Base-by-base conservation (phyloP, 2,113 vertebrate species). In the Pedetes capensis region DNA sequence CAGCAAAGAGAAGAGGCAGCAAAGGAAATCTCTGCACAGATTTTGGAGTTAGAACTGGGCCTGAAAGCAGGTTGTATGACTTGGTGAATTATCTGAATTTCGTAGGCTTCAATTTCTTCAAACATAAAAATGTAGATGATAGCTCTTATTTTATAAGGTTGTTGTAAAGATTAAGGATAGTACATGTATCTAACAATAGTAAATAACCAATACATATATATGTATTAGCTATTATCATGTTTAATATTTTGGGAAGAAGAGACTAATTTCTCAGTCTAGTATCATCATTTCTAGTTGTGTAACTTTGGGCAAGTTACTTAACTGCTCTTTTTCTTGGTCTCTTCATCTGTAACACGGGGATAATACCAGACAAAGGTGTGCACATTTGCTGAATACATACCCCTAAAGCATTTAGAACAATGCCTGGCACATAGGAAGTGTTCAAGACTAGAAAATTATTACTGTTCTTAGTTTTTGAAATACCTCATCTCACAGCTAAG, bases 211-310 rank as follows among this genome's bases (percentile, higher is more conserved):
- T 72, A 80, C 59, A 59, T 18, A 75, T 57, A 66, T 72, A 80
- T 64, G 53, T 18, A 75, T 57, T 44, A 81, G 47, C 34, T 83
- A 93, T 71, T 80, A 74, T 13, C 17, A 37, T 49, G 61, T 72
- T 95, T 94, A 94, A 37, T 86, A 68, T 59, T 74, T 75, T 44
- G 47, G 12, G 63, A 82, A 63, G 69, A 92, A 92, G 32, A 95
- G 37, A 75, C n/a, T 27, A 80, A 80, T 64, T 91, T 85, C 55
- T 93, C 79, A 93, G 34, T 82, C 66, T 64, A 96, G 71, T 57
- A 75, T 72, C n/a, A 68, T 18, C 32, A 44, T 39, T 85, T 79
- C 37, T 74, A 75, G 39, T 39, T 83, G 57, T 68, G 23, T 22
- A 91, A 92, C 22, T 10, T 39, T 37, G 18, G 22, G 25, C 29